Conservation (phyloP, 2,113 vertebrate species). For the Sander vitreus region DNA sequence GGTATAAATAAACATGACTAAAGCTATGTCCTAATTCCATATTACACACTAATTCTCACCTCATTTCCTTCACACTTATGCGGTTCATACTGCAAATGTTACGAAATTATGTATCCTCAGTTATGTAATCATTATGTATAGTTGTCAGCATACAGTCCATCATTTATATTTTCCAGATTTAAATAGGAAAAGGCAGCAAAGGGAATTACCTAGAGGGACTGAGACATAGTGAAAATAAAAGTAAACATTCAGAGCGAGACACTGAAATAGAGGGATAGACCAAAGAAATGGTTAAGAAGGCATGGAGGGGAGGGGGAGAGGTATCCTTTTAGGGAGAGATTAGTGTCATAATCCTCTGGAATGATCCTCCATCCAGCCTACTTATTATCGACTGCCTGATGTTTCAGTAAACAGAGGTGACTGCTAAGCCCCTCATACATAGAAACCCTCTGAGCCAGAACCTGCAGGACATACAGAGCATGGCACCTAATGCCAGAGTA, state of each 20-base stretch:
- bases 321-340: constrained; percentile 60
- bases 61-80: not conserved
- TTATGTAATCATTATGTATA: not conserved
- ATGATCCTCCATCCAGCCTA: constrained; percentile 54
- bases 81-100: not conserved
- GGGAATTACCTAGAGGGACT: constrained; percentile 14
- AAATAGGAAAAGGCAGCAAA: constrained; percentile 4
- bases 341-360: constrained; percentile 68
- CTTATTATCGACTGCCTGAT: constrained; percentile 58
- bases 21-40: not conserved
- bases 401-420: constrained; percentile 48
- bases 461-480: constrained; percentile 1
- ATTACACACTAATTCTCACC: constrained; percentile 2
- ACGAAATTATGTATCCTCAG: not conserved
- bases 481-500: not conserved
- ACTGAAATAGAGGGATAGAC: constrained; percentile 8
- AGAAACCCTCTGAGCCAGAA: constrained; percentile 23
- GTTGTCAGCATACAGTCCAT: not conserved
- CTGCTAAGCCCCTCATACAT: constrained; percentile 13
- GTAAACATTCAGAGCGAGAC: not conserved
- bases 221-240: constrained; percentile 5
- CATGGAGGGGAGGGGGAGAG: constrained; percentile 27
- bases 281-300: constrained; percentile 28
- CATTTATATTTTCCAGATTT: not conserved
- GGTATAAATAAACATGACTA: constrained; percentile 19